Evolutionary conservation across 2,888 invertebrate genomes (phyloP).

Genomic region (Aromia moschata): DNA sequence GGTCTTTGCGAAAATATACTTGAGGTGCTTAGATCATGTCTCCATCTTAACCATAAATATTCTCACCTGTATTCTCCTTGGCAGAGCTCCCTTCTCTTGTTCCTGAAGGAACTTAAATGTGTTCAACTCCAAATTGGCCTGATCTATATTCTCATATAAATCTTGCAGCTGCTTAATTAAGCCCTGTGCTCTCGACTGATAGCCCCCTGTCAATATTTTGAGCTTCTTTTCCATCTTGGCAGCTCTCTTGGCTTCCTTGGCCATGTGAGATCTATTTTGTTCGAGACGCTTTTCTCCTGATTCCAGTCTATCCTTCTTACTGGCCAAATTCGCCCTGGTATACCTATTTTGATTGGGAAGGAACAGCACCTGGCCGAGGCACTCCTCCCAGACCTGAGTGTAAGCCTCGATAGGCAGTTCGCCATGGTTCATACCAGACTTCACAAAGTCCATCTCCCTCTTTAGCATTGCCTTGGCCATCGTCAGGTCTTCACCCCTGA

Average conservation of each 20-base stretch:
- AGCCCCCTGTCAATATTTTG: constrained; percentile 93
- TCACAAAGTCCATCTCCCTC: constrained; percentile 89
- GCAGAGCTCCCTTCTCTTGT: constrained; percentile 90
- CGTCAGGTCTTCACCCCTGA: constrained; percentile 73
- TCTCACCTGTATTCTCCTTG: constrained; percentile 90
- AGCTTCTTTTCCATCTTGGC: constrained; percentile 98
- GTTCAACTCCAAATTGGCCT: constrained; percentile 85
- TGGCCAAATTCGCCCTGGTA: constrained; percentile 92
- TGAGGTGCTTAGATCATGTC: too few species aligned
- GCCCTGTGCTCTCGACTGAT: constrained; percentile 80
- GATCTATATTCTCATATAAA: constrained; percentile 89
- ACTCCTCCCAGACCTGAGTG: constrained; percentile 91
- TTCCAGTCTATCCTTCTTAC: constrained; percentile 95
- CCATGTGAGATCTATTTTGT: constrained; percentile 95
- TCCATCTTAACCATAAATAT: too few species aligned
- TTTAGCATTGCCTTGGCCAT: constrained; percentile 73
- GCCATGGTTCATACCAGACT: constrained; percentile 94
- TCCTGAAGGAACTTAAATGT: constrained; percentile 91
- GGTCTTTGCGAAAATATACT: too few species aligned
- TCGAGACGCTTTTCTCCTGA: constrained; percentile 92
- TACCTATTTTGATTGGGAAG: constrained; percentile 80
- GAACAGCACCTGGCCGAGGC: constrained; percentile 90
- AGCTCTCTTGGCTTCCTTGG: constrained; percentile 94
- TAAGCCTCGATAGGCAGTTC: constrained; percentile 92
- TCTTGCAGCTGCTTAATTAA: constrained; percentile 89